Conservation (phyloP, 2,797 vertebrate genomes). For the Microctenopoma stevenorrisi region DNA sequence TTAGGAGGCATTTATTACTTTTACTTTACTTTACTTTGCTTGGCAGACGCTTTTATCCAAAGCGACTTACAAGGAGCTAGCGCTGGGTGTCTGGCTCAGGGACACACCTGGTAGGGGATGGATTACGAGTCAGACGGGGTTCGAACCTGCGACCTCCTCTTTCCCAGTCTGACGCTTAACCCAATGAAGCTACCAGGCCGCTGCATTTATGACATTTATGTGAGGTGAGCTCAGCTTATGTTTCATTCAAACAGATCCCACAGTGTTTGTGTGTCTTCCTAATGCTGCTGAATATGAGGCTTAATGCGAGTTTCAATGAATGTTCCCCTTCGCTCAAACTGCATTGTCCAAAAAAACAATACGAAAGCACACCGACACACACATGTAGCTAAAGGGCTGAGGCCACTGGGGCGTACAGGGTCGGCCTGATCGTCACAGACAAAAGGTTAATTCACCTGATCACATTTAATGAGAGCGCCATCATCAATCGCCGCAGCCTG, state of each 20-base stretch:
- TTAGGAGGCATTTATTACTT: too few relatives aligned
- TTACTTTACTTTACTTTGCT: too few relatives aligned
- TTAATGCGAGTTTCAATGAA: too few relatives aligned
- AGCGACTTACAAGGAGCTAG: too few relatives aligned
- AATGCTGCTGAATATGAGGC: not conserved
- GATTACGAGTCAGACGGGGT: too few relatives aligned
- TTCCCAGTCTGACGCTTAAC: too few relatives aligned
- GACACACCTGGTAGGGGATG: too few relatives aligned
- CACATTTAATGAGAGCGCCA: conserved; percentile 69
- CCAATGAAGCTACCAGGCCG: too few relatives aligned
- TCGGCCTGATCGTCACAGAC: conserved; percentile 42
- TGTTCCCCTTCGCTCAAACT: not conserved
- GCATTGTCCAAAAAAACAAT: not conserved
- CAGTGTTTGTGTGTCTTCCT: not conserved
- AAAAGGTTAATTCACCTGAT: conserved; percentile 79
- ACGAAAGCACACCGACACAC: not conserved
- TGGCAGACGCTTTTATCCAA: too few relatives aligned
- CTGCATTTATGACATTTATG: not conserved
- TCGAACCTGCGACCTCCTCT: too few relatives aligned
- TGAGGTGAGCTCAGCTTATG: conserved; percentile 17
- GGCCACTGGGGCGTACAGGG: conserved; percentile 37
- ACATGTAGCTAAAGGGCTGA: conserved; percentile 17
- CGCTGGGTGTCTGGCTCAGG: too few relatives aligned
- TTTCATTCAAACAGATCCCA: conserved; percentile 30
- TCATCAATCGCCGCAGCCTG: conserved; percentile 62